Evolutionary conservation across 2,888 invertebrate genomes (phyloP), one percentile per base, ranked within the genome.

Genomic region (Drosophila picticornis): DNA sequence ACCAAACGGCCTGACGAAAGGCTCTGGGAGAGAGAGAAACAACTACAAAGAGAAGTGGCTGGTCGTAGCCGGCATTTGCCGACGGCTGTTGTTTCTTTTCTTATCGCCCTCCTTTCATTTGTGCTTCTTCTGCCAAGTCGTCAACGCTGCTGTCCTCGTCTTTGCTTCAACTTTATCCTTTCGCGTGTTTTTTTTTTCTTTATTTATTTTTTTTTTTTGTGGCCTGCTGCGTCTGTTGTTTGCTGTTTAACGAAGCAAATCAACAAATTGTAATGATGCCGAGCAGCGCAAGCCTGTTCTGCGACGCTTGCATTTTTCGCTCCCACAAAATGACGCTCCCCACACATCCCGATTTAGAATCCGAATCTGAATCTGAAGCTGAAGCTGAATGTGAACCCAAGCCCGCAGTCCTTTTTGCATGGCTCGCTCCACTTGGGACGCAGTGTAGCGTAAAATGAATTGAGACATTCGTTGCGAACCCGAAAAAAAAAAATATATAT

Each of bases 201-300:
- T 43, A 22, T 32, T 29, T 34, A 58, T 56, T 22, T 43, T 64
- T 59, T 59, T 38, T 38, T 50, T 46, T 52, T 51, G 36, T 27
- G 40, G 38, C n/a, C 53, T 36, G 62, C 48, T 55, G 48, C 55
- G 61, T 59, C 66, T 75, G 76, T 88, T 88, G 80, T 86, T 86
- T 90, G 81, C 77, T 89, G 90, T 84, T 91, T 83, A 91, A 91
- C 91, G 91, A 91, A 91, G 90, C 92, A 90, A 87, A 89, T 81
- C 88, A 77, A 76, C 82, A 86, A 90, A 88, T 90, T 88, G 87
- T 90, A 85, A 88, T 91, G 88, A 90, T 83, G 82, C 89, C 74
- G 56, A 72, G 75, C 75, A 77, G 63, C 65, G 59, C 63, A 27
- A 69, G 68, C 73, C 72, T 80, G 83, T 89, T 84, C 55, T 88